Evolutionary conservation across 2,888 invertebrate genomes (phyloP), one percentile per base, ranked within the genome.

Genomic region (Baronia brevicornis): DNA sequence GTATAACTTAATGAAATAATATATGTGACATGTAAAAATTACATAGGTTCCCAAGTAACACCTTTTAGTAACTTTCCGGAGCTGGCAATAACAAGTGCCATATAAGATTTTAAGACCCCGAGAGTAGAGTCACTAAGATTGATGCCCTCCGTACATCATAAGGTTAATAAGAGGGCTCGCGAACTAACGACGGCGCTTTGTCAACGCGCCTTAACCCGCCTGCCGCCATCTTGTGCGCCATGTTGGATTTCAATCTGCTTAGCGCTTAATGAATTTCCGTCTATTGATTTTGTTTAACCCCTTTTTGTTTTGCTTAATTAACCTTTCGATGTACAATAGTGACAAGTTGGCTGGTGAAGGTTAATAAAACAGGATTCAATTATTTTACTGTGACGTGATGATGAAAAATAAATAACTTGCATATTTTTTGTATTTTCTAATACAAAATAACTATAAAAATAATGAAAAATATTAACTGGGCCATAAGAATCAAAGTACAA

Each of bases 151-250:
- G 75, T 85, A 78, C 82, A 78, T 84, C 85, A 85, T 84, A 84
- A 84, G 80, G 84, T 85, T 85, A 85, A 84, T 85, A 85, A 85
- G 84, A 79, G 82, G 82, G 80, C 82, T 82, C 69, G 66, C 59
- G 63, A 75, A 80, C 84, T 85, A 84, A 84, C 85, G 84, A 80
- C 64, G 60, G 36, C 80, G 78, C 84, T 85, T 84, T 84, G 84
- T 85, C 85, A 84, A 72, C 77, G 73, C 71, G 82, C 73, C 74
- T 80, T 73, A 79, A 69, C 69, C 65, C 66, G 55, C 63, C 60
- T 55, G 48, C 11, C 36, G 77, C 79, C 80, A 75, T 78, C 75
- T 79, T 79, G 73, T 48, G 47, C 61, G 78, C 80, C 80, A 80
- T 80, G 63, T 78, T 79, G 80, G 72, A 71, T 79, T 78, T 74